Base-by-base conservation (phyloP, 2,797 vertebrate species). In the Melanotaenia nigrans region DNA sequence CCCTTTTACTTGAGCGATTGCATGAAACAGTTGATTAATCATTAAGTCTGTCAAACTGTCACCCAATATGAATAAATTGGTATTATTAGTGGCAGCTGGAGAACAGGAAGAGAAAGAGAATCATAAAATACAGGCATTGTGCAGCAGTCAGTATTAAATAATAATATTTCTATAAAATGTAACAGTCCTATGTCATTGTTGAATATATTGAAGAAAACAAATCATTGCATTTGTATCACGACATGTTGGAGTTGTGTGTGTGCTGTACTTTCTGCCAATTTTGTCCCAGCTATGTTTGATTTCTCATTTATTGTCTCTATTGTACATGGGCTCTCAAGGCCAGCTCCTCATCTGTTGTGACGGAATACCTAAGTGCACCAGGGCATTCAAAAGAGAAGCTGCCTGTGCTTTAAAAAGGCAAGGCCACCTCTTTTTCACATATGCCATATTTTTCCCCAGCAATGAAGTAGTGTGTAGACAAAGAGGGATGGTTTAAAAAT, bases 351-450 rank as follows among this genome's bases (percentile, higher is more conserved):
- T 69, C 77, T 65, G 2, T 65, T 71, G 71, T 78, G 73, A 88
- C 20, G 7, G 83, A 85, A 70, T 53, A 68, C 40, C 35, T 65
- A 65, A 85, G 72, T 84, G 75, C 65, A 77, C 8, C 38, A 51
- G 76, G 25, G 40, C 63, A 83, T 85, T 90, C 61, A 87, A 74
- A 84, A 81, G 24, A 56, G 35, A 79, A 68, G 65, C 54, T 61
- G 59, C 59, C 79, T 71, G 35, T 75, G 68, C 60, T 60, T 58
- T 40, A 49, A 66, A 28, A 28, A 47, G 61, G 65, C 89, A 91
- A 92, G 89, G 90, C 80, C 84, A 40, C 51, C 62, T 82, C 47
- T 61, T 82, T 88, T 87, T 87, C 79, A 87, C 14, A 65, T 42
- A n/a, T 20, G 42, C 35, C 59, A 40, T 53, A 30, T 53, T 70